Base-by-base conservation (phyloP, 1,140 invertebrate genomes). In the Trissolcus basalis region DNA sequence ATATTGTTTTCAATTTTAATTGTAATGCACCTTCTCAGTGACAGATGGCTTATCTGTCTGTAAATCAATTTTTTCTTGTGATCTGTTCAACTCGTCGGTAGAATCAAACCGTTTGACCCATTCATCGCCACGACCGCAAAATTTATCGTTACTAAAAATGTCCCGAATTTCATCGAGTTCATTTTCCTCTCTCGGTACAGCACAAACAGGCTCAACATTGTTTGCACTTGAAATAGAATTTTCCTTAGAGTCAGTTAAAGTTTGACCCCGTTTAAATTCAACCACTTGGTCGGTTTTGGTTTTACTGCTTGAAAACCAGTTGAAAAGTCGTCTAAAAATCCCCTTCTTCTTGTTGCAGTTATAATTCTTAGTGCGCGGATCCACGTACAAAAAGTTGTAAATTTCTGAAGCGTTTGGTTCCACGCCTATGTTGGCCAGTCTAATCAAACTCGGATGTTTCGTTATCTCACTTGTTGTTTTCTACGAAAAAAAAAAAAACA, bases 391-490 rank as follows among this genome's bases (percentile, higher is more conserved):
- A 36, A 45, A 71, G 27, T 68, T 71, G 4, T 79, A 71, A 0
- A 82, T 71, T 19, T 82, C 77, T 11, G 43, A 44, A 0, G 75
- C 32, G 10, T 78, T 72, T 1, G 72, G 63, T 13, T 81, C 72
- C 11, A 60, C 32, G 7, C 65, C 78, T 0, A 49, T n/a, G 1
- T 19, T 55, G 0, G 81, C 78, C 13, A 83, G 32, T 59, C 83
- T 65, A 0, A 68, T 59, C 33, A 83, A 39, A 48, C 78, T 83
- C 0, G 82, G 81, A 49, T 85, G 81, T 9, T 32, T 49, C n/a
- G 1, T 11, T 16, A 35, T 12, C 33, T 15, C 43, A 19, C 53
- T 47, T 12, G 43, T 39, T 9, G 9, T n/a, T 9, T 9, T 4
- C 9, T 2, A 35, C 33, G 5, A 35, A 35, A 35, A 35, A 35